These are phyloP conservation scores for Steinernema carpocapsae DNA, from an alignment of 2,888 invertebrate species.

Conservation along the genomic window DNA sequence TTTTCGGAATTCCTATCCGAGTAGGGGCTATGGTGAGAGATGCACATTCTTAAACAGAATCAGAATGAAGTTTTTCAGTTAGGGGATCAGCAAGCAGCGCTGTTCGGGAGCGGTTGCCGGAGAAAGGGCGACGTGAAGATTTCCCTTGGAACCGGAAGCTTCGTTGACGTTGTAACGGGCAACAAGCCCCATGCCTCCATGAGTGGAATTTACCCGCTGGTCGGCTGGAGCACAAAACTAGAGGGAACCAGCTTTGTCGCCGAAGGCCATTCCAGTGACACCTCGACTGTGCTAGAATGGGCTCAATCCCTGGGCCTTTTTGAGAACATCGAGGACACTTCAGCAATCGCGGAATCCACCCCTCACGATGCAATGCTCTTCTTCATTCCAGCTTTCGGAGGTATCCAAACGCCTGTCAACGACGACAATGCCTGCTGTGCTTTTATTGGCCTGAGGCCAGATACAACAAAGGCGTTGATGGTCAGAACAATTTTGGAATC, in stretches of 20 bases:
- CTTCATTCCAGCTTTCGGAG: conserved; percentile 88
- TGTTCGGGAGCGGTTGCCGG: conserved; percentile 86
- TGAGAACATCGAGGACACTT: conserved; percentile 48
- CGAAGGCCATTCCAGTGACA: conserved; percentile 87
- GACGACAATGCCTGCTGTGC: conserved; percentile 84
- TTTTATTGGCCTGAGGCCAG: conserved; percentile 79
- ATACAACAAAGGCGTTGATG: conserved; percentile 75
- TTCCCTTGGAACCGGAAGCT: conserved; percentile 89
- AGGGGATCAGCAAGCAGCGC: conserved; percentile 86
- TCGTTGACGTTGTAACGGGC: conserved; percentile 84
- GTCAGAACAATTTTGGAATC: conserved; percentile 85
- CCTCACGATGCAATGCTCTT: conserved; percentile 70
- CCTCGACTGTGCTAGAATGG: conserved; percentile 87
- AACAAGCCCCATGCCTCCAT: conserved; percentile 80
- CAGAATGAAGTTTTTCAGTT: conserved; percentile 72
- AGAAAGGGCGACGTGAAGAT: conserved; percentile 81
- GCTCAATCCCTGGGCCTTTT: conserved; percentile 69
- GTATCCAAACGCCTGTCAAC: conserved; percentile 84
- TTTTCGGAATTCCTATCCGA: conserved; percentile 81
- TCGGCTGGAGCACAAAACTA: conserved; percentile 80
- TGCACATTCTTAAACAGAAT: too few species aligned
- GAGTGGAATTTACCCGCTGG: conserved; percentile 84
- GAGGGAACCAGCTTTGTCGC: conserved; percentile 75
- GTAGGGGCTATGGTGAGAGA: conserved; percentile 79
- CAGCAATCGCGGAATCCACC: conserved; percentile 50